Percentiles rank a stretch among this genome's conserved stretches.
phyloP scores from a whole-genome alignment of 1,140 invertebrate species.

The Microplitis mediator region DNA sequence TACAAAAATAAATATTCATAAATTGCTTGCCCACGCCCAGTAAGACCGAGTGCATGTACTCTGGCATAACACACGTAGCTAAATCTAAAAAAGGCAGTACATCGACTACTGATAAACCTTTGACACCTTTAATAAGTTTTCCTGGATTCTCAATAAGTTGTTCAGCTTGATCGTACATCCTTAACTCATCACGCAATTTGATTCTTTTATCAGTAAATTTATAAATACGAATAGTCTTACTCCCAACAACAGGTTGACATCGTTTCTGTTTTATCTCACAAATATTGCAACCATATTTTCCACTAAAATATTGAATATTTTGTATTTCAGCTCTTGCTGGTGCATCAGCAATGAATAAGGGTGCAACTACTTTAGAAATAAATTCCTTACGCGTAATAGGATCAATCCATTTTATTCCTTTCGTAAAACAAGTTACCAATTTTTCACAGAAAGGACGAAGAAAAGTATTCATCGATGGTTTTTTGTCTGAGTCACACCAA shows the following conservation, averaged over 20 bases:
- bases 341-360: conserved; percentile 36
- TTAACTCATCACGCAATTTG: conserved; percentile 24
- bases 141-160: conserved; percentile 3
- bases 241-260: conserved; percentile 16
- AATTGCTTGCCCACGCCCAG: conserved; percentile 15
- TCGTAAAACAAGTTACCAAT: conserved; percentile 28
- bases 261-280: conserved; percentile 33
- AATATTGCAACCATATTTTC: conserved; percentile 35
- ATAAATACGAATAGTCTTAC: conserved; percentile 30
- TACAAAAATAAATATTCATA: conserved; percentile 16
- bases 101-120: no score
- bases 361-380: conserved; percentile 31
- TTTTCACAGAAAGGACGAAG: no score
- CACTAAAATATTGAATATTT: conserved; percentile 37
- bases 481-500: no score
- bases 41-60: conserved; percentile 32
- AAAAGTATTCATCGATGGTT: no score
- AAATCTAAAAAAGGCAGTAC: conserved; percentile 25
- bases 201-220: conserved; percentile 15
- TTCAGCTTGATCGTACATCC: conserved; percentile 29
- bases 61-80: conserved; percentile 23
- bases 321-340: conserved; percentile 39
- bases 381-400: conserved; percentile 20
- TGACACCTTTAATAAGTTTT: no score
- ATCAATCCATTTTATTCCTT: conserved; percentile 35